Evolutionary conservation across 1,140 invertebrate genomes (phyloP).

Genomic region (Diprion similis): DNA sequence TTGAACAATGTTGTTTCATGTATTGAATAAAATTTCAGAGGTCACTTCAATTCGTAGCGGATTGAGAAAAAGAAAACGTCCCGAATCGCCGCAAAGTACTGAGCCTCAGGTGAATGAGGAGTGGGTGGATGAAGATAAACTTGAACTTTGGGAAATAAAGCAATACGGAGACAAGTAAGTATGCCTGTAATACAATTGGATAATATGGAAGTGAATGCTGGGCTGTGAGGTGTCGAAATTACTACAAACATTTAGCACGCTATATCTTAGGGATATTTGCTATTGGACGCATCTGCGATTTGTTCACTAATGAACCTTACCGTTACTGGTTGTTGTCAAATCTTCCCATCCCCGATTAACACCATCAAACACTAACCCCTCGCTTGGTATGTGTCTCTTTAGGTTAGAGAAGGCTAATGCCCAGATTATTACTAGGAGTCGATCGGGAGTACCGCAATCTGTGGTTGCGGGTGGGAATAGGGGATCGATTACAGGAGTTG

Average conservation of each 20-base stretch:
- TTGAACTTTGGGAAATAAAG: constrained; percentile 97
- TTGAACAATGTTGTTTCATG: not conserved
- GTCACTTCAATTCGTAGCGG: constrained; percentile 94
- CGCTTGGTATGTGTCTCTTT: constrained; percentile 56
- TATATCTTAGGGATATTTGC: no score
- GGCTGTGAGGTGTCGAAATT: no score
- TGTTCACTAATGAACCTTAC: no score
- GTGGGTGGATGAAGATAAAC: constrained; percentile 95
- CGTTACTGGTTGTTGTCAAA: not conserved
- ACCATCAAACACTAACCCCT: constrained; percentile 53
- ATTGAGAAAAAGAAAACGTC: constrained; percentile 87
- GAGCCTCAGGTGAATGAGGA: constrained; percentile 91
- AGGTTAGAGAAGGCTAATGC: constrained; percentile 71
- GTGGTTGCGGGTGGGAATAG: constrained; percentile 41
- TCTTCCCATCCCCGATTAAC: constrained; percentile 44
- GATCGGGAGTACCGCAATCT: constrained; percentile 70
- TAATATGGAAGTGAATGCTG: no score
- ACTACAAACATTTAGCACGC: no score
- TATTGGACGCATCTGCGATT: no score
- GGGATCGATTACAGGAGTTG: constrained; percentile 33
- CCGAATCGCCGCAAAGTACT: constrained; percentile 87
- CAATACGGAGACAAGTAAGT: constrained; percentile 88
- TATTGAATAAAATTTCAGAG: constrained; percentile 63
- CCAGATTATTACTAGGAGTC: constrained; percentile 77
- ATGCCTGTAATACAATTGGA: constrained; percentile 42